Base-by-base conservation (phyloP, 2,113 vertebrate genomes). In the Myrmecophaga tridactyla region DNA sequence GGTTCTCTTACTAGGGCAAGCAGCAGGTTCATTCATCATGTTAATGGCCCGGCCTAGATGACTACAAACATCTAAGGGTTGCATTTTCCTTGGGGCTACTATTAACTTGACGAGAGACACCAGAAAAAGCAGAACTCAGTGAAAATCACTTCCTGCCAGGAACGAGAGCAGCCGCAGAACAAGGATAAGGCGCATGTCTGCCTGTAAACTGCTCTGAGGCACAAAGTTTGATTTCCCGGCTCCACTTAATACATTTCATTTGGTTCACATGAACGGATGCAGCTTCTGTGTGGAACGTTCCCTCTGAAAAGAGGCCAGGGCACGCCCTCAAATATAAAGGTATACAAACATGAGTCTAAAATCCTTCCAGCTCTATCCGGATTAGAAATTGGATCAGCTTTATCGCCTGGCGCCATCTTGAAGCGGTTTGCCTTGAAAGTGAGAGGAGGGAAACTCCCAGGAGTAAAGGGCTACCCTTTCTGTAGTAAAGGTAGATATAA, bases 51-150 rank as follows among this genome's bases (percentile, higher is more conserved):
- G 21, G 96, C 85, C 62, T 77, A 88, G 90, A 88, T 36, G 81
- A 86, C 96, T 95, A 39, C 65, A 96, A 97, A 97, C 91, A 92
- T 94, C 88, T 94, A 84, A 96, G 90, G 90, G 67, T 0, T 81
- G 89, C 17, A 2, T 94, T 90, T 94, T 36, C 81, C 92, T 90
- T 13, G 31, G 25, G 96, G 95, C 94, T 77, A 88, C 96, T 76
- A 92, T 97, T 96, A 97, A 97, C 87, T 89, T 92, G 95, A 97
- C 48, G 17, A 58, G 90, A 96, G 95, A 94, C 76, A 90, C 29
- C 1, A 3, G 88, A 92, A 81, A 93, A 60, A 70, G 36, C 60
- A 20, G 34, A 70, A 69, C 78, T 76, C 89, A 67, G 31, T 25
- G 94, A 63, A 82, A 80, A 25, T 36, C 36, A 29, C 78, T 75